These are phyloP conservation scores for Asobara japonica DNA, from an alignment of 1,140 invertebrate species.

Conservation along the genomic window DNA sequence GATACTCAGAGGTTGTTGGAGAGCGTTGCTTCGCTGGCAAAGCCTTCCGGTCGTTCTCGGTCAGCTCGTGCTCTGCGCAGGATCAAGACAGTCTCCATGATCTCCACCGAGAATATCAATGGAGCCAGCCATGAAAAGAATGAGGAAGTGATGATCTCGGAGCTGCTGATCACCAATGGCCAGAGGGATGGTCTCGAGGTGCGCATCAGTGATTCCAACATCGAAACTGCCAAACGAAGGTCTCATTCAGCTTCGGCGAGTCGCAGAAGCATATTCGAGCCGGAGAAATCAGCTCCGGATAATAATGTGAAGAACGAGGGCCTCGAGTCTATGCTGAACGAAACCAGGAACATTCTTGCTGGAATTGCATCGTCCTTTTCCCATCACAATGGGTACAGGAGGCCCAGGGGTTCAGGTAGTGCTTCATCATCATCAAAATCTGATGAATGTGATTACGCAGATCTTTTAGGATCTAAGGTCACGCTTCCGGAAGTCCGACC, in stretches of 20 bases:
- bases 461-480: conserved; percentile 39
- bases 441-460: conserved; percentile 25
- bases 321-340: conserved; percentile 19
- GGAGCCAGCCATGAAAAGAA: background rate
- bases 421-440: conserved; percentile 26
- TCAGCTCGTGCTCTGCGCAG: conserved; percentile 13
- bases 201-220: conserved; percentile 5
- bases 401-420: background rate
- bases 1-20: conserved; percentile 52
- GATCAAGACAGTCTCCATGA: background rate
- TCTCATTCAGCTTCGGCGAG: background rate
- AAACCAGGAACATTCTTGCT: conserved; percentile 21
- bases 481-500: conserved; percentile 52
- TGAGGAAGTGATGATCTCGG: conserved; percentile 5
- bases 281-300: background rate
- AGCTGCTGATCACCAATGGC: background rate
- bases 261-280: background rate
- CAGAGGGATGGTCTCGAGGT: conserved; percentile 6
- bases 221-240: conserved; percentile 19
- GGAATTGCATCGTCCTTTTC: conserved; percentile 23
- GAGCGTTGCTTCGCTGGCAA: conserved; percentile 43
- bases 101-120: background rate
- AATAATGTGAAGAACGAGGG: background rate
- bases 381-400: background rate
- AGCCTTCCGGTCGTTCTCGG: conserved; percentile 19